phyloP scores from a whole-genome alignment of 2,797 vertebrate species.

The Poeciliopsis presidionis region DNA sequence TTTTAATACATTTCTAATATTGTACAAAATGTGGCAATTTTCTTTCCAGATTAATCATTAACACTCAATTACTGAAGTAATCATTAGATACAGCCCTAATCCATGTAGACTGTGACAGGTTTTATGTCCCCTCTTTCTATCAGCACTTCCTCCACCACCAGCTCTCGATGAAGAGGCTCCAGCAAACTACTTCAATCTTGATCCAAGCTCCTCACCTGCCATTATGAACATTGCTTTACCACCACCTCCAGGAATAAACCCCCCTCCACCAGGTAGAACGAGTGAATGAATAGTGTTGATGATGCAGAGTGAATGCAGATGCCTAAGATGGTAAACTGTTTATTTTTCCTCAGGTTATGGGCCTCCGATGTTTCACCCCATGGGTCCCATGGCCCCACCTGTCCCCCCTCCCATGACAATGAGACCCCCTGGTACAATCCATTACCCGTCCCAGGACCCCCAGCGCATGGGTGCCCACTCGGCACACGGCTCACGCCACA shows the following conservation, averaged over 20 bases:
- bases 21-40: too few species aligned
- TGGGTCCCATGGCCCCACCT: constrained; percentile 93
- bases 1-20: too few species aligned
- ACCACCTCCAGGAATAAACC: constrained; percentile 93
- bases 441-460: constrained; percentile 98
- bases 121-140: constrained; percentile 12
- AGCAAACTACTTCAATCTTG: constrained; percentile 97
- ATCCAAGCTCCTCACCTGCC: constrained; percentile 87
- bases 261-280: constrained; percentile 89
- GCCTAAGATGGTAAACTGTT: background rate
- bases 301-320: background rate
- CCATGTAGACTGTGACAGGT: background rate
- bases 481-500: constrained; percentile 73
- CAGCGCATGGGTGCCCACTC: constrained; percentile 98
- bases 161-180: constrained; percentile 91
- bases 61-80: too few species aligned
- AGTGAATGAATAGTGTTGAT: background rate
- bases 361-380: constrained; percentile 87
- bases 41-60: too few species aligned
- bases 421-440: constrained; percentile 95
- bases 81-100: too few species aligned
- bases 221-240: constrained; percentile 94
- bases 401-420: constrained; percentile 92
- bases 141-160: constrained; percentile 93
- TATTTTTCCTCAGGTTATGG: constrained; percentile 85